Percentiles rank a stretch among this genome's conserved stretches.
phyloP scores from a whole-genome alignment of 2,113 vertebrate genomes.

The Stercorarius parasiticus region DNA sequence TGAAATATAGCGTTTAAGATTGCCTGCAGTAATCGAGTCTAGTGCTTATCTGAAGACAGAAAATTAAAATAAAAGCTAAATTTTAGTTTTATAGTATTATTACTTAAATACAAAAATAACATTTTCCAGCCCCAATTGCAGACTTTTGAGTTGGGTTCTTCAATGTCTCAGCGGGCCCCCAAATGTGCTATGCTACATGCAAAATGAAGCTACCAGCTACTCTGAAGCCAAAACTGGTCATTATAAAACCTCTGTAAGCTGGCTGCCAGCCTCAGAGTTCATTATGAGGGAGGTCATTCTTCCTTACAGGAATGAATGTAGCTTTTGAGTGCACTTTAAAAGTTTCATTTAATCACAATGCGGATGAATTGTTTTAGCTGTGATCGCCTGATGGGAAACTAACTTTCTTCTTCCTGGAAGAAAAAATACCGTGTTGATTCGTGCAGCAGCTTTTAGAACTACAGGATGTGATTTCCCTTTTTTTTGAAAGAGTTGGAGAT shows the following conservation, averaged over 20 bases:
- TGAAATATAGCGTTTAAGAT: neutral
- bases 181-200: conserved; percentile 3
- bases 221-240: conserved; percentile 58
- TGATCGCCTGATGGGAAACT: conserved; percentile 73
- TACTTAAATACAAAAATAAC: neutral
- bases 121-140: neutral
- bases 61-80: neutral
- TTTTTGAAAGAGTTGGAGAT: conserved; percentile 29
- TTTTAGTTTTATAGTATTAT: neutral
- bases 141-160: neutral
- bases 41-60: neutral
- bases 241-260: conserved; percentile 61
- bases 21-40: neutral
- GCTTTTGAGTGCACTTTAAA: conserved; percentile 72
- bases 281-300: conserved; percentile 69
- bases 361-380: conserved; percentile 56
- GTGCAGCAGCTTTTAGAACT: conserved; percentile 62
- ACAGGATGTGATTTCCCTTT: conserved; percentile 62
- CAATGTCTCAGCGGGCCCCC: neutral
- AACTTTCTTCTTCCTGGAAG: conserved; percentile 69
- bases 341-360: conserved; percentile 67
- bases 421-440: conserved; percentile 67
- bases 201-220: conserved; percentile 56
- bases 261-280: conserved; percentile 57
- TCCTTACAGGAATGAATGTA: conserved; percentile 71